Evolutionary conservation across 1,140 invertebrate species (phyloP).

Genomic region (Heliconius melpomene): DNA sequence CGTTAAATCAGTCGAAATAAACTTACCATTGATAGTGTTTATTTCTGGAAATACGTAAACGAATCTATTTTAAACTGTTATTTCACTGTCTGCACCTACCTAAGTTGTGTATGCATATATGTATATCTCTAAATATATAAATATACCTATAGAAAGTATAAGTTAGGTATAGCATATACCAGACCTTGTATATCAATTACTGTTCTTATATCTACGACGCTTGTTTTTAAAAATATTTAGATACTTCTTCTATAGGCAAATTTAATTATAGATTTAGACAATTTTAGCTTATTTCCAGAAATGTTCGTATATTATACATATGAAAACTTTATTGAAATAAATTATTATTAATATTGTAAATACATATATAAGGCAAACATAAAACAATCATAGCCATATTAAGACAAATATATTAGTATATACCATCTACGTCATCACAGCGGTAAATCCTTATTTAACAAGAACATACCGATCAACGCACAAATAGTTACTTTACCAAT

Average conservation of each 20-base stretch:
- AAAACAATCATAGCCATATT: background rate
- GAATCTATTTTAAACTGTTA: background rate
- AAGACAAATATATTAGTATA: background rate
- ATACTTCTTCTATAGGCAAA: too few species aligned
- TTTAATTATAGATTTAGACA: too few species aligned
- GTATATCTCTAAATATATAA: background rate
- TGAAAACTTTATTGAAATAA: too few species aligned
- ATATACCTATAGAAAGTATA: background rate
- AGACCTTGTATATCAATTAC: too few species aligned
- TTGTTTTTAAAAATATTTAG: too few species aligned
- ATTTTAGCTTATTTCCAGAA: too few species aligned
- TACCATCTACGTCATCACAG: slow-evolving; percentile 19
- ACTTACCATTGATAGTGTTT: background rate
- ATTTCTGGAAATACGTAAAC: background rate
- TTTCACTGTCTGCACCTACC: background rate
- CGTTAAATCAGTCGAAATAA: background rate
- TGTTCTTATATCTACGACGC: too few species aligned
- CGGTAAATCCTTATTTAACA: slow-evolving; percentile 38
- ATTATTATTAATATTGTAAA: too few species aligned
- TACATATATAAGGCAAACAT: background rate
- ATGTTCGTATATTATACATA: too few species aligned
- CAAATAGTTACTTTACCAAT: slow-evolving; percentile 36
- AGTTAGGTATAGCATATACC: background rate
- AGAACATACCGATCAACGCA: slow-evolving; percentile 39
- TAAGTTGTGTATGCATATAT: background rate